Evolutionary conservation across 2,888 invertebrate genomes (phyloP).

Genomic region (Neelides folsomi): DNA sequence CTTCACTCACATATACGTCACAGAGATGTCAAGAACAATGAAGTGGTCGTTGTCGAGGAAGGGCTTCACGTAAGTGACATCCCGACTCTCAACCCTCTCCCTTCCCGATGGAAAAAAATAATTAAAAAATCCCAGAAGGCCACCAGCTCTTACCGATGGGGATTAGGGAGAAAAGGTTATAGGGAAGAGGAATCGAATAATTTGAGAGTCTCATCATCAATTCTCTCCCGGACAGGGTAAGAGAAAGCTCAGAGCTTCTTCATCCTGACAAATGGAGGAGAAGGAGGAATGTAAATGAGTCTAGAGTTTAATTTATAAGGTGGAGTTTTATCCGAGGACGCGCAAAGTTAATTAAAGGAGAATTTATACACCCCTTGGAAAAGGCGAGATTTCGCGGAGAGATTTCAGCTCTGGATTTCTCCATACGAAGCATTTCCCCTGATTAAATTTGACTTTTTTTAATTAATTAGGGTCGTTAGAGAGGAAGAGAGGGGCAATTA

Average conservation of each 20-base stretch:
- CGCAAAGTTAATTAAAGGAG: background rate
- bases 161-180: background rate
- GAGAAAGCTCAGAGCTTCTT: background rate
- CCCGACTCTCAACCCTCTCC: slow-evolving; percentile 4
- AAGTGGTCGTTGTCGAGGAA: slow-evolving; percentile 58
- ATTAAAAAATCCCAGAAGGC: slow-evolving; percentile 5
- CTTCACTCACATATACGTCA: slow-evolving; percentile 64
- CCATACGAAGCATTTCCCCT: slow-evolving; percentile 16
- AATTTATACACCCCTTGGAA: background rate
- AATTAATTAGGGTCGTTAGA: slow-evolving; percentile 19
- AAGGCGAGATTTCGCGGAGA: slow-evolving; percentile 8
- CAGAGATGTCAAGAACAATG: slow-evolving; percentile 87
- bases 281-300: too few species aligned
- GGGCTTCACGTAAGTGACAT: slow-evolving; percentile 58
- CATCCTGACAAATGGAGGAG: background rate
- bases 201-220: too few species aligned
- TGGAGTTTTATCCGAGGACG: too few species aligned
- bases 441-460: slow-evolving; percentile 20
- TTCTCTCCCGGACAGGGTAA: background rate
- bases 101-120: slow-evolving; percentile 1
- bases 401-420: slow-evolving; percentile 8
- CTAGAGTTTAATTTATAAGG: too few species aligned
- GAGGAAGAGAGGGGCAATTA: slow-evolving; percentile 1
- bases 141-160: background rate
- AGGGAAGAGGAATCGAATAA: too few species aligned